Base-by-base conservation (phyloP, 2,888 invertebrate genomes). In the Trypoxylon attenuatum region DNA sequence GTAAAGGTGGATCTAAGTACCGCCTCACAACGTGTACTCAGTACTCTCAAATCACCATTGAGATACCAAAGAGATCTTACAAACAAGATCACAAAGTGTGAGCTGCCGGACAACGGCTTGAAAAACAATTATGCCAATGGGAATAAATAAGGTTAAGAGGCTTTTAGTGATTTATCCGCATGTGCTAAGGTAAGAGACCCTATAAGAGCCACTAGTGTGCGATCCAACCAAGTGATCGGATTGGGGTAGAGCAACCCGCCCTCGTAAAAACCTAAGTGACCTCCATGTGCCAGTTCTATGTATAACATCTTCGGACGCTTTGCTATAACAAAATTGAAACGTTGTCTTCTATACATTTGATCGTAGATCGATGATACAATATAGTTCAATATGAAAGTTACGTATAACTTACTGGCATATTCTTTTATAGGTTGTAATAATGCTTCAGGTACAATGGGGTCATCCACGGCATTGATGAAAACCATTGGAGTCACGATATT, bases 261-360 rank as follows among this genome's bases (percentile, higher is more conserved):
- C 88, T 98, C 97, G 86, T 96, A 96, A 88, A 96, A 98, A 16
- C 97, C 98, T 71, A 98, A 89, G 88, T 98, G 98, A 2, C 98
- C 98, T 8, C 98, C 98, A 85, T 97, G 97, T 6, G 95, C 93
- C 19, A 96, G 88, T 84, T 95, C 94, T 55, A 96, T 88, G 82
- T 93, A 96, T 76, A 96, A 90, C 2, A 90, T 89, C 77, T 92
- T 93, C 49, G 90, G 89, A 60, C 90, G 91, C 5, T 90, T 90
- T 73, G 88, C 95, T 95, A 87, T 42, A 84, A 61, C 8, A 19
- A 6, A 41, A n/a, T 5, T 38, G 23, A 5, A 25, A 4, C 38
- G 27, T 27, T 33, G n/a, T n/a, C n/a, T n/a, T n/a, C n/a, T n/a
- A n/a, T n/a, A n/a, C n/a, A n/a, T n/a, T n/a, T n/a, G n/a, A n/a